Conservation (phyloP, 2,797 vertebrate genomes). For the Phyllotis vaccarum region DNA sequence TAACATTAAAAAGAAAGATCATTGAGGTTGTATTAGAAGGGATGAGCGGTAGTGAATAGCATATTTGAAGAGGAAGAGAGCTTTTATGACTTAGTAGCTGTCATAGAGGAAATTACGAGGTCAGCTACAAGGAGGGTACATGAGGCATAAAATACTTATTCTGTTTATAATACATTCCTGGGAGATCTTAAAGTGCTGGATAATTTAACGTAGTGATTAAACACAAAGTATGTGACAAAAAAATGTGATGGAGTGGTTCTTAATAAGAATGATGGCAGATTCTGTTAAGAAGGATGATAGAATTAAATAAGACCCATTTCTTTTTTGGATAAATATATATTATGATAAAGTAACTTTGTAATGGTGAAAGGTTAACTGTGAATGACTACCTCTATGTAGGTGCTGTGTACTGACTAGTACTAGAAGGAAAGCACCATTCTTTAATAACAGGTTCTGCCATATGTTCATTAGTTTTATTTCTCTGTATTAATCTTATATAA, state of each 20-base stretch:
- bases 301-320: not conserved
- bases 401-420: not conserved
- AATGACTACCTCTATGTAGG: not conserved
- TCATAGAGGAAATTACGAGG: not conserved
- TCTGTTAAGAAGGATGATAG: too few species aligned
- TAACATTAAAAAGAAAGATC: not conserved
- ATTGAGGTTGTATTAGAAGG: not conserved
- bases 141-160: fast-evolving
- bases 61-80: not conserved
- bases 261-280: not conserved
- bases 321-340: not conserved
- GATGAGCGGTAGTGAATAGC: not conserved
- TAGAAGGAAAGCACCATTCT: not conserved
- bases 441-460: not conserved
- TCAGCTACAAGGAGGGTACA: too few species aligned
- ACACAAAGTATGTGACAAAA: not conserved
- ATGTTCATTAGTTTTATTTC: not conserved
- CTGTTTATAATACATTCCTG: not conserved
- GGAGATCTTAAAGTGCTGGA: not conserved
- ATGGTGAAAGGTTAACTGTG: not conserved
- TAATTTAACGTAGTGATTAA: not conserved
- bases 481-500: not conserved
- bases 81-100: not conserved
- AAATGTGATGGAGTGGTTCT: not conserved
- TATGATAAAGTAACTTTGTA: not conserved